Evolutionary conservation across 2,113 vertebrate species (phyloP), one percentile per base, ranked within the genome.

Genomic region (Melanostigma gelatinosum): DNA sequence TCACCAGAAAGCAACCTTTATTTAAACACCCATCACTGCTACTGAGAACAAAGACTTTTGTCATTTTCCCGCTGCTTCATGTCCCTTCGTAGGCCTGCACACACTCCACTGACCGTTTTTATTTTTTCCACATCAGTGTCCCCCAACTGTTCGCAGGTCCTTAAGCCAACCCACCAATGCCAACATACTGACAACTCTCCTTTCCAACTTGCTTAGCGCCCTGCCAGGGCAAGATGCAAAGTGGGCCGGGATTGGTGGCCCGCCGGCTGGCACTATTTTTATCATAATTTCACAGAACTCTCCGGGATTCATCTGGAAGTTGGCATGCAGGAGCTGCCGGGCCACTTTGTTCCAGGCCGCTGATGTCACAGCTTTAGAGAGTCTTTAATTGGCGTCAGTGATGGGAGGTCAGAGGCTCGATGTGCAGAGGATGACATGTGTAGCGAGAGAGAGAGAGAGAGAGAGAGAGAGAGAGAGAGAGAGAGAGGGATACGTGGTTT

Each of bases 201-300:
- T 48, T 57, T 87, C 84, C 90, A 83, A 73, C 85, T 74, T 79
- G 85, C 84, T 81, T 24, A 64, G 63, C 32, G 36, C 54, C 62
- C 83, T 83, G 79, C 77, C 87, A 86, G 84, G 69, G 85, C 64
- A 79, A 79, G 67, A 91, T 16, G 79, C 79, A 71, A 75, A 81
- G 85, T 57, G 79, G 85, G 77, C 75, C 71, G 80, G 71, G 87
- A 80, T 73, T 64, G 84, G 82, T 77, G 87, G 83, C 91, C 1
- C 0, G 44, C 82, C 60, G 80, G 74, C 85, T 29, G 3, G 84
- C 92, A 95, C 96, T 96, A 97, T 97, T 97, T 97, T 96, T 97
- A 96, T 95, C 96, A 88, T 92, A 92, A 96, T 95, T 97, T 96
- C 96, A 96, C 75, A 88, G 96, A 97, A 96, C 92, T 94, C 89